A percentile compares a stretch with the other conserved stretches of the same genome.
phyloP scores from a whole-genome alignment of 2,797 vertebrate species.

The Parotocinclus haroldoi region DNA sequence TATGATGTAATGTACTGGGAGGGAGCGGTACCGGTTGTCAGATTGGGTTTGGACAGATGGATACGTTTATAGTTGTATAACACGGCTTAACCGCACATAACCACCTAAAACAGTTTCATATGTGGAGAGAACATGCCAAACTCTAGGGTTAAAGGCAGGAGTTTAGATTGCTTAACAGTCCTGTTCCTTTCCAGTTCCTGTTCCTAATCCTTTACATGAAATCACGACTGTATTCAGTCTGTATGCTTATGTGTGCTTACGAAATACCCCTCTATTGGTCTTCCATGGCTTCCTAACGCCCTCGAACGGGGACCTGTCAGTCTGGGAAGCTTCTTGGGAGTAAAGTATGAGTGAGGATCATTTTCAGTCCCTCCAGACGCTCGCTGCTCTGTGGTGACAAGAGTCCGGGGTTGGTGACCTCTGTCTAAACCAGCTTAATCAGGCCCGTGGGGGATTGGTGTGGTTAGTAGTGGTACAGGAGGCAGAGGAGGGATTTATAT shows the following conservation, averaged over 20 bases:
- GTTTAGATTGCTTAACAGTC: too few species aligned
- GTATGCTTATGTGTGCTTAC: constrained; percentile 4
- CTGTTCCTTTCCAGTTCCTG: too few species aligned
- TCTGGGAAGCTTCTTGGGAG: constrained; percentile 14
- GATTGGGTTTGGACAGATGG: too few species aligned
- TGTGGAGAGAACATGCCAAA: too few species aligned
- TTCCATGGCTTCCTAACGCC: not conserved
- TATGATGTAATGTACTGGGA: too few species aligned
- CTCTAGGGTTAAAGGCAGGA: too few species aligned
- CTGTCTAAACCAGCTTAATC: constrained; percentile 39
- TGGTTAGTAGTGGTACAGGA: not conserved
- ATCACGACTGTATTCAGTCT: constrained; percentile 17
- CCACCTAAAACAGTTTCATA: too few species aligned
- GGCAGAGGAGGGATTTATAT: not conserved
- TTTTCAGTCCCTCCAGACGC: constrained; percentile 26
- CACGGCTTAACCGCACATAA: too few species aligned
- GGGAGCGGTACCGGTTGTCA: too few species aligned
- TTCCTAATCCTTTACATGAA: constrained; percentile 36
- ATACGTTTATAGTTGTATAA: too few species aligned
- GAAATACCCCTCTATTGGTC: constrained; percentile 20
- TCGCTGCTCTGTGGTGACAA: not conserved
- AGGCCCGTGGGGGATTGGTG: not conserved
- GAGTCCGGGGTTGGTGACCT: constrained; percentile 31
- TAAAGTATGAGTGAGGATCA: constrained; percentile 41
- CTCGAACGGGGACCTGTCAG: constrained; percentile 12